Conservation (phyloP, 92 coral and sea anemone genomes). For the Umimayanthus kanabou region DNA sequence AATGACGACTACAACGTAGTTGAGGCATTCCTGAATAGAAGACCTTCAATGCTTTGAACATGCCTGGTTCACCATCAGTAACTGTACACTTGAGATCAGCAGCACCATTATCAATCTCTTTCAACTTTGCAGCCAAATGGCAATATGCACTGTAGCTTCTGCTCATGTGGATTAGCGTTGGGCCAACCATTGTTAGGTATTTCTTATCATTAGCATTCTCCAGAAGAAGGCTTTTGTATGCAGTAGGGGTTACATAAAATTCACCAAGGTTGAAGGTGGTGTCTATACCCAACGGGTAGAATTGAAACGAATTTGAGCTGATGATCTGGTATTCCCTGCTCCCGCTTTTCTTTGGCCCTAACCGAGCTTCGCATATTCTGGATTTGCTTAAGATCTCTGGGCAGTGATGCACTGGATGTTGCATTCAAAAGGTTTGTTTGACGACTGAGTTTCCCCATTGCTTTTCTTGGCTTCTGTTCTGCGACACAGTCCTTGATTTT, state of each 20-base stretch:
- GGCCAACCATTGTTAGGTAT: slow-evolving; percentile 11
- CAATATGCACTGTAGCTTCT: slow-evolving; percentile 60
- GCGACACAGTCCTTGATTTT: slow-evolving; percentile 39
- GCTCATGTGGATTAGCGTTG: slow-evolving; percentile 56
- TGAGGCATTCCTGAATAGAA: slow-evolving; percentile 52
- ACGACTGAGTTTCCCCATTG: slow-evolving; percentile 47
- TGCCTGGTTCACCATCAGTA: slow-evolving; percentile 68
- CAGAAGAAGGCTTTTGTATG: slow-evolving; percentile 51
- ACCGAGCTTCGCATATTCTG: slow-evolving; percentile 47
- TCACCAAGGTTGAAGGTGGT: slow-evolving; percentile 67
- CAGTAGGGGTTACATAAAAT: slow-evolving; percentile 66
- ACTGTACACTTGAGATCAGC: slow-evolving; percentile 54
- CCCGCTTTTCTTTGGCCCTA: slow-evolving; percentile 49
- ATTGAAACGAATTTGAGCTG: slow-evolving; percentile 18
- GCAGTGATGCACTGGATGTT: slow-evolving; percentile 43
- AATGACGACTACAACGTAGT: slow-evolving; percentile 56
- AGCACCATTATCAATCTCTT: slow-evolving; percentile 56
- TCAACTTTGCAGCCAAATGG: slow-evolving; percentile 58
- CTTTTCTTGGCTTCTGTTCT: slow-evolving; percentile 54
- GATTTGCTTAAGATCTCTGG: slow-evolving; percentile 34
- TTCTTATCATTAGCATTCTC: slow-evolving; percentile 45
- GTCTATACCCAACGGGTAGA: slow-evolving; percentile 50
- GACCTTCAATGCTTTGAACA: slow-evolving; percentile 53
- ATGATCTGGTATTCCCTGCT: slow-evolving; percentile 51
- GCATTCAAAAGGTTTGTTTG: slow-evolving; percentile 52